Base-by-base conservation (phyloP, 1,140 invertebrate genomes). In the Heliconius himera region DNA sequence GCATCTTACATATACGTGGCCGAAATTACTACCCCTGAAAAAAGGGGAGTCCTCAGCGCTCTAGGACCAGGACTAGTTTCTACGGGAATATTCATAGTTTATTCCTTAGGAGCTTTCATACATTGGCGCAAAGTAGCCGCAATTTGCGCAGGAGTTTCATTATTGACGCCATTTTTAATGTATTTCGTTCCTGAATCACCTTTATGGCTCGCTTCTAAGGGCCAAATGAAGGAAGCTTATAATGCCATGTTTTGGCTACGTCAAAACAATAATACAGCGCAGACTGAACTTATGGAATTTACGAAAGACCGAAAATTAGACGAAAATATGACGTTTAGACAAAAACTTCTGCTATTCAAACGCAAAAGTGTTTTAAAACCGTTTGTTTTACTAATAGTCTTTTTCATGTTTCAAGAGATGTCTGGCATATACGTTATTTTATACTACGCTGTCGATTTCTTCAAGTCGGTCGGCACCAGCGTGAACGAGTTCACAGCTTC, bases 371-470 rank as follows among this genome's bases (percentile, higher is more conserved):
- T 95, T 3, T 91, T 96, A 81, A 97, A 96, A 84, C 96, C 97
- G 0, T 97, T 97, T 83, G 81, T 95, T 0, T 95, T 97, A 3
- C 91, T 97, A 0, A 93, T 97, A 4, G 81, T 94, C 0, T 96
- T 97, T 87, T 97, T 97, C 90, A 85, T 96, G 8, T 96, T 97
- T 78, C 97, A 97, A 95, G 96, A 97, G 84, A 94, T 96, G 73
- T 96, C 96, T 0, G 97, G 97, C 5, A 97, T 97, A 22, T 97
- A 98, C 90, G 96, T 97, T 1, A 96, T 98, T 8, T 94, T 98
- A 51, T 98, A 97, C 88, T 98, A 97, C 83, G 96, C 96, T 0
- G 96, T 97, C 0, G 96, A 95, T 76, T 96, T 97, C 84, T 96
- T 97, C 84, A 95, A 96, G 80, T 95, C 96, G 9, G 96, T 96